A percentile compares a stretch with the other conserved stretches of the same genome.
phyloP scores from a whole-genome alignment of 2,113 vertebrate species.

The Synchiropus splendidus region DNA sequence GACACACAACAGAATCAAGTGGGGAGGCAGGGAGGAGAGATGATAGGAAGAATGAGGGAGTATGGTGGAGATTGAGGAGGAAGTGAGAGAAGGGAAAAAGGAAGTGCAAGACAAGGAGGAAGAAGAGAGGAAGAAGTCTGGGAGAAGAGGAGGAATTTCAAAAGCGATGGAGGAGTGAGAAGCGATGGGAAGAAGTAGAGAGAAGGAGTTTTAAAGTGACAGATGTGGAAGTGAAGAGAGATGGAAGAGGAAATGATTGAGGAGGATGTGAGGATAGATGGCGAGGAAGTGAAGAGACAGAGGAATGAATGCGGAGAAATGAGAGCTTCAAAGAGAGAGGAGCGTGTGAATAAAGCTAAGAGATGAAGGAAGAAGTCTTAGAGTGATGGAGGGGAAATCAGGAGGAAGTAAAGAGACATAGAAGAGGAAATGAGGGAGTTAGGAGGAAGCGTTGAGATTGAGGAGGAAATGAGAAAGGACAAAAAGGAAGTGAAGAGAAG shows the following conservation, averaged over 20 bases:
- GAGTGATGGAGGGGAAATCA: neutral
- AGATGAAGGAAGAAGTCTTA: too few relatives aligned
- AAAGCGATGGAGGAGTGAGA: neutral
- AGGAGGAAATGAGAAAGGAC: too few relatives aligned
- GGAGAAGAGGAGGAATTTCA: neutral
- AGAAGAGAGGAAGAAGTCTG: neutral
- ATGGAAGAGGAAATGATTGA: too few relatives aligned
- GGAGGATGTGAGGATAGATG: neutral
- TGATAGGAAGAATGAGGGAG: neutral
- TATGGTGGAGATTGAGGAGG: neutral
- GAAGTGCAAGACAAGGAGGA: neutral
- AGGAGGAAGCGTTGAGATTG: neutral
- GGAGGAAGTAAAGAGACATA: neutral
- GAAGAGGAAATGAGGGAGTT: neutral
- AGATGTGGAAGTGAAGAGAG: neutral
- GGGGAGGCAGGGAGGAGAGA: neutral
- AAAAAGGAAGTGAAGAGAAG: neutral
- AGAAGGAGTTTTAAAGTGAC: neutral
- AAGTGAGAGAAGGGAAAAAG: neutral
- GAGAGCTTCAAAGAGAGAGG: neutral
- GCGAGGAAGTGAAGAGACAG: neutral
- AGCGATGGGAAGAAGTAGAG: too few relatives aligned
- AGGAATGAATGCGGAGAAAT: too few relatives aligned
- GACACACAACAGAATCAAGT: neutral
- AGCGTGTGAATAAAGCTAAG: too few relatives aligned